Conservation (phyloP, 2,888 invertebrate species). For the Aquatica leii region DNA sequence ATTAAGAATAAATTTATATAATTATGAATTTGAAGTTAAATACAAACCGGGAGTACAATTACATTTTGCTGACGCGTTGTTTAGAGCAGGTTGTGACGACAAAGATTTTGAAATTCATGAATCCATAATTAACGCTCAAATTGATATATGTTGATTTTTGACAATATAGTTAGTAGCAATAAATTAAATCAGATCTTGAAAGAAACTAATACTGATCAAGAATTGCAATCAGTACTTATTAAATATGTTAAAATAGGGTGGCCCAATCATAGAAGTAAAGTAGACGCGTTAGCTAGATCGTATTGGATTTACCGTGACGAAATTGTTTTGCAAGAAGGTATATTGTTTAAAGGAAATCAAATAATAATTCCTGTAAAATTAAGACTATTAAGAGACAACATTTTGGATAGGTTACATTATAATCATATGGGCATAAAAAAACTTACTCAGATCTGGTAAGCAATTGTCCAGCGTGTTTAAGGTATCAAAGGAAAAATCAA, state of each 20-base stretch:
- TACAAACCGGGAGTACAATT: background rate
- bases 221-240: background rate
- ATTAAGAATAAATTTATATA: background rate
- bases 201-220: background rate
- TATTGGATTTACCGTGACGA: background rate
- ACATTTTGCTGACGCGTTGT: background rate
- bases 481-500: conserved; percentile 31
- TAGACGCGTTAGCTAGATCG: background rate
- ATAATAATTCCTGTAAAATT: background rate
- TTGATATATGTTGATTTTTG: background rate
- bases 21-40: background rate
- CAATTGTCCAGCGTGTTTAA: conserved; percentile 43
- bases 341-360: background rate
- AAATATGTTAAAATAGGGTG: background rate
- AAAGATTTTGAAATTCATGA: background rate
- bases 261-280: background rate
- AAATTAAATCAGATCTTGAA: background rate
- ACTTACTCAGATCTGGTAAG: conserved; percentile 31
- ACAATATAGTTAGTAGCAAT: background rate
- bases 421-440: background rate
- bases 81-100: background rate
- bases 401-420: background rate
- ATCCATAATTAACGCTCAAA: background rate
- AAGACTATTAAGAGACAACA: background rate
- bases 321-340: background rate